These are phyloP conservation scores for Platypus cylindrus DNA, from an alignment of 2,888 invertebrate species.

Conservation along the genomic window DNA sequence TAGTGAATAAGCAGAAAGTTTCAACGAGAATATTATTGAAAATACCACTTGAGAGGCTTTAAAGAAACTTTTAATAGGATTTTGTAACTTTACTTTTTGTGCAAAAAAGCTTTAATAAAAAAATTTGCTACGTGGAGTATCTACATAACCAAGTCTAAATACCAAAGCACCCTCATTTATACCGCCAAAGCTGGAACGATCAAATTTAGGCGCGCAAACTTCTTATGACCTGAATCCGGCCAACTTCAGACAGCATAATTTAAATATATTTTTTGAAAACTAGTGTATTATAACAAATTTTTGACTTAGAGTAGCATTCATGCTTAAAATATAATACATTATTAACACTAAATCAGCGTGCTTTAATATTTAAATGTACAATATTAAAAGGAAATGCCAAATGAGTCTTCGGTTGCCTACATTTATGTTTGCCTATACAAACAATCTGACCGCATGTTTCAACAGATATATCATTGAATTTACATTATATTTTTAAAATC, in stretches of 20 bases:
- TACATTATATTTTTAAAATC: conserved; percentile 2
- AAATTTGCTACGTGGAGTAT: conserved; percentile 22
- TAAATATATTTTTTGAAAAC: conserved; percentile 5
- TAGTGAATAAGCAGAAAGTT: too few relatives aligned
- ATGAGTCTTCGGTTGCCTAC: conserved; percentile 12
- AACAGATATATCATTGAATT: too few relatives aligned
- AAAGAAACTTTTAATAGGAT: too few relatives aligned
- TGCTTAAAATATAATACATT: too few relatives aligned
- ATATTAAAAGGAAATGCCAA: conserved; percentile 5
- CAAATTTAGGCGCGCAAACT: conserved; percentile 18
- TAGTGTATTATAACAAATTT: too few relatives aligned
- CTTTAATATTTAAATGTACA: conserved; percentile 9
- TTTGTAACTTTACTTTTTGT: too few relatives aligned
- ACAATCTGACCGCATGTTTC: too few relatives aligned
- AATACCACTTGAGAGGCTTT: too few relatives aligned
- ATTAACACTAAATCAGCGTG: background rate
- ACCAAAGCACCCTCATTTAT: conserved; percentile 20
- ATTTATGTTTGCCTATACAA: background rate
- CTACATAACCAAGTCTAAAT: conserved; percentile 22
- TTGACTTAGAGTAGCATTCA: too few relatives aligned
- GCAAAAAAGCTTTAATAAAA: too few relatives aligned
- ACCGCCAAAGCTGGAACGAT: conserved; percentile 20
- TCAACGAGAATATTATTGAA: too few relatives aligned
- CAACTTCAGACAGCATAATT: conserved; percentile 14
- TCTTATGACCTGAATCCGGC: conserved; percentile 10